Evolutionary conservation across 2,888 invertebrate genomes (phyloP), one percentile per base, ranked within the genome.

Genomic region (Phengaris alcon): DNA sequence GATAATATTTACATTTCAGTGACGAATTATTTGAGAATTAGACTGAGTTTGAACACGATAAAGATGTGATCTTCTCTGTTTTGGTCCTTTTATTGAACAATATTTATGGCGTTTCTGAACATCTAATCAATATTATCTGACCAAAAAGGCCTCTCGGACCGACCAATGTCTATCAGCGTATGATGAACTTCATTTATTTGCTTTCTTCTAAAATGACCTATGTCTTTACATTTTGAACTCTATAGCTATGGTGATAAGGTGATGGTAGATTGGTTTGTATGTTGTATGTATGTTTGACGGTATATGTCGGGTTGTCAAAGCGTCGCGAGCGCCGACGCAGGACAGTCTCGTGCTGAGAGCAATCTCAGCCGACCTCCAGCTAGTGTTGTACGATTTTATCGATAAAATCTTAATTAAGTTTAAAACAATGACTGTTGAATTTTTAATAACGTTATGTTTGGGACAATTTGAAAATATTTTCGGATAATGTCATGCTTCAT

Each of bases 311-410:
- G 91, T 89, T 93, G 93, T 93, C 93, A 93, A 92, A 93, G 93
- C 92, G 91, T 90, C 91, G 93, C 91, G 91, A 91, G 90, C 91
- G 90, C 89, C 90, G 90, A 90, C 90, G 89, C 90, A 86, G 93
- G 92, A 91, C 90, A 90, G 91, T 92, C 90, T 93, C 93, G 91
- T 93, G 93, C 93, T 93, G 93, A 91, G 93, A 93, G 93, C 87
- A 93, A 93, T 93, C 92, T 92, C 83, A 86, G 86, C 82, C 88
- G 87, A 90, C 88, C 90, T 87, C 87, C 84, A 79, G 44, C 75
- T 87, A 90, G 88, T 81, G 90, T 82, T 86, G 91, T 78, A 54
- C 13, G 7, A 22, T 51, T 48, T 48, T 74, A 76, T 81, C 81
- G 81, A 80, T 79, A 75, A 77, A 54, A 76, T 73, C 74, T 6